phyloP scores from a whole-genome alignment of 2,797 vertebrate species.

The Mormyrus hasselquistii region DNA sequence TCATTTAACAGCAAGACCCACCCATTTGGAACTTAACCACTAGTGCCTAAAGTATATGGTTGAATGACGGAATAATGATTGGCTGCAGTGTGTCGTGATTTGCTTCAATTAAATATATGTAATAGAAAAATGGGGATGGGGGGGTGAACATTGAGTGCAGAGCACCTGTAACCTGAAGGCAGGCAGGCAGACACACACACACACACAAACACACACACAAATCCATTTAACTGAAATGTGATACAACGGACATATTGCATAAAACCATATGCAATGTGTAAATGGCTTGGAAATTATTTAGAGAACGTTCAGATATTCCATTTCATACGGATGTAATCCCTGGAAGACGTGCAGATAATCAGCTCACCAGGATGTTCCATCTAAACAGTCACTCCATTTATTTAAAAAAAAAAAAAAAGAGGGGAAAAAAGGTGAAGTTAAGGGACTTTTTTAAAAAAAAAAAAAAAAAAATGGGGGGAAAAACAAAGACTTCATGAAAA shows the following conservation, averaged over 20 bases:
- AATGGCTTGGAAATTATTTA: neutral
- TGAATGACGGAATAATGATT: neutral
- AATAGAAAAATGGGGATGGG: neutral
- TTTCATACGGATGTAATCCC: constrained; percentile 43
- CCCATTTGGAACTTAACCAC: neutral
- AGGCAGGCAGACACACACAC: neutral
- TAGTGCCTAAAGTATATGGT: neutral
- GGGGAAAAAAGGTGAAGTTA: constrained; percentile 21
- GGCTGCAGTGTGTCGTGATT: neutral
- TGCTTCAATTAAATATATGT: neutral
- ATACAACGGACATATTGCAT: neutral
- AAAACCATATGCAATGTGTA: neutral
- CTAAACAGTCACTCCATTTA: constrained; percentile 41
- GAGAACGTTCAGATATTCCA: constrained; percentile 2
- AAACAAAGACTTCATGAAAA: neutral
- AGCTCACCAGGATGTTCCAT: constrained; percentile 49
- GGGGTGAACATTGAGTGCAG: neutral
- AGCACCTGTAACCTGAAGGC: neutral
- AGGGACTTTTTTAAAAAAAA: constrained; percentile 7
- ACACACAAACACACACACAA: neutral
- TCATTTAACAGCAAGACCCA: neutral
- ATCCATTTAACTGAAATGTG: neutral
- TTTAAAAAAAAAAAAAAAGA: neutral
- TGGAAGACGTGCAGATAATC: constrained; percentile 57
- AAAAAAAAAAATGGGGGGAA: neutral